Base-by-base conservation (phyloP, 35 echinoderm and acorn worm genomes). In the Heliocidaris tuberculata region DNA sequence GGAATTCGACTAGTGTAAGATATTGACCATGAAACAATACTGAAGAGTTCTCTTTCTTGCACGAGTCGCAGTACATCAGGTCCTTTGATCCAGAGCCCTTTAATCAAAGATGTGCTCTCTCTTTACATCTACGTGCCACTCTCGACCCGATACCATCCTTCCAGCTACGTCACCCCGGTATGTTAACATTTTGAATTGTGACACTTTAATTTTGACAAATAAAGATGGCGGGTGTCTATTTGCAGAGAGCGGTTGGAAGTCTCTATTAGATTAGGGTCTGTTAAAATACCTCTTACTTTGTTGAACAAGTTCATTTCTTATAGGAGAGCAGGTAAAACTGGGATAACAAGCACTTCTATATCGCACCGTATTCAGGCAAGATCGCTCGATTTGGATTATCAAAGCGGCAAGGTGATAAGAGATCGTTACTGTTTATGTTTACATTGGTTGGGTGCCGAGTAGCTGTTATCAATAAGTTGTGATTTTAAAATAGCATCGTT, bases 121-220 rank as follows among this genome's bases (percentile, higher is more conserved):
- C 19, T 78, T 70, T 78, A 78, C 65, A 78, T 78, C 65, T 78
- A 78, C 65, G 65, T 78, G 65, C 65, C 27, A 21, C 21, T 27
- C 65, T 21, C 17, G 15, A 4, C 65, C 19, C 19, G 65, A 19
- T 78, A 78, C 65, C 52, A 78, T 78, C 65, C 27, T 3, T n/a
- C 65, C 21, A 27, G 87, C 47, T 89, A 42, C 87, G 87, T 89
- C 87, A 89, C 87, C 16, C 17, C 31, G 87, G 87, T 89, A 89
- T 89, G 87, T 89, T 89, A 89, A 89, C 87, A 89, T 89, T 89
- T 89, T 89, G 87, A 89, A 89, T 89, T 89, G 87, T 48, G 31
- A 48, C 87, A 48, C 87, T 89, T 89, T 42, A 89, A 42, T 89
- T 89, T 89, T 89, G 31, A 42, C 15, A 32, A 89, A 89, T 48